These are phyloP conservation scores for Paedocypris sp. DNA, from an alignment of 2,113 vertebrate genomes.

Conservation along the genomic window DNA sequence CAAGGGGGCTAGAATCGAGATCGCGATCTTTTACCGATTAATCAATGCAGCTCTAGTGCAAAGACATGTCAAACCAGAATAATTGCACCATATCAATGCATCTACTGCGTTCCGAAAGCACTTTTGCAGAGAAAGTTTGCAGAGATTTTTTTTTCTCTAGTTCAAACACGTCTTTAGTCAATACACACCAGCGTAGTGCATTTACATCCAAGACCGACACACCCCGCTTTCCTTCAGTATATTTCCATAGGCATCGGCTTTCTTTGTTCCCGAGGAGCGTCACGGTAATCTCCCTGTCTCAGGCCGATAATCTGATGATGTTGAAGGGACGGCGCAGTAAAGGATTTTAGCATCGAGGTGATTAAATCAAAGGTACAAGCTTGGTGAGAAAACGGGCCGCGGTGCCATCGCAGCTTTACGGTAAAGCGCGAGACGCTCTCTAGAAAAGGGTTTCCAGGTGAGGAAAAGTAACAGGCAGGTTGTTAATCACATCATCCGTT, in stretches of 20 bases:
- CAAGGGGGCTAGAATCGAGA: too few relatives aligned
- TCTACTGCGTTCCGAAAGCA: too few relatives aligned
- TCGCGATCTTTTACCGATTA: too few relatives aligned
- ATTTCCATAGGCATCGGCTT: neutral
- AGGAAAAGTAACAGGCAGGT: neutral
- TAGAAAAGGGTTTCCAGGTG: conserved; percentile 7
- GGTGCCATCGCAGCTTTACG: neutral
- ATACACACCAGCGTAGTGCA: too few relatives aligned
- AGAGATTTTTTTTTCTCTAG: neutral
- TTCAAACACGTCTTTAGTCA: too few relatives aligned
- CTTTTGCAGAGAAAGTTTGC: too few relatives aligned
- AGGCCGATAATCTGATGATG: conserved; percentile 8
- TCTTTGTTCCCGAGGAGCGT: conserved; percentile 6
- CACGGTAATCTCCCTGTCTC: conserved; percentile 8
- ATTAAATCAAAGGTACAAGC: conserved; percentile 10
- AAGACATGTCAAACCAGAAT: too few relatives aligned
- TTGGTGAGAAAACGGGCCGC: neutral
- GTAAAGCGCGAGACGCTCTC: conserved; percentile 12
- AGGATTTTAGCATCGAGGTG: neutral
- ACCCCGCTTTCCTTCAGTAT: neutral
- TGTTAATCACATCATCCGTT: conserved; percentile 17
- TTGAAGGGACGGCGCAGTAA: neutral
- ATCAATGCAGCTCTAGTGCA: too few relatives aligned
- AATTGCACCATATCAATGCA: too few relatives aligned
- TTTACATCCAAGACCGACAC: neutral